Base-by-base conservation (phyloP, 2,888 invertebrate species). In the Callyntrura sp. region DNA sequence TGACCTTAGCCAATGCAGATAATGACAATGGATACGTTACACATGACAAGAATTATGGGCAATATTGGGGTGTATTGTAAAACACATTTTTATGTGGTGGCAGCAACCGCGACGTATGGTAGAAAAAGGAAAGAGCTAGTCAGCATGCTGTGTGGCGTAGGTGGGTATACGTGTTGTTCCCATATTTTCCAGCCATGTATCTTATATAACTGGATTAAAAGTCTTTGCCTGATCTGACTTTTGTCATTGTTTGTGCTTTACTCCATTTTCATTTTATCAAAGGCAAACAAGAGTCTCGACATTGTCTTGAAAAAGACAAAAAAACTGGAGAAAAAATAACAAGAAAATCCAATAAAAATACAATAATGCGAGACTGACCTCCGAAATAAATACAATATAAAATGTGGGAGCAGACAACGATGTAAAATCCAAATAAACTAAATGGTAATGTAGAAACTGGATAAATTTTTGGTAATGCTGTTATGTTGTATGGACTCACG, bases 121-220 rank as follows among this genome's bases (percentile, higher is more conserved):
- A 43, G 68, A 68, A 43, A 68, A 17, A 12, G 11, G 25, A 51
- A 23, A 78, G 55, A 55, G 48, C 76, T 23, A n/a, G n/a, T n/a
- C n/a, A n/a, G n/a, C n/a, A n/a, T n/a, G n/a, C n/a, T n/a, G n/a
- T 55, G n/a, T 51, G 55, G 76, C 48, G 23, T 48, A 76, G 11
- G 0, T n/a, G n/a, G 57, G 17, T 11, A 14, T 55, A 55, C 9
- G 55, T 82, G 60, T 23, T 73, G 35, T 70, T 84, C 84, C 68
- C 68, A n/a, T 83, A 65, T 70, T 84, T 62, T 85, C 85, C 76
- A 62, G 62, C 28, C 85, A 85, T 85, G 85, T 78, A 85, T 85
- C 85, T 85, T 85, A 35, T 76, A 78, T 85, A 85, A 85, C 76
- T 85, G 48, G 62, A 85, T 85, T 85, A 85, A 78, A 25, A 76